Evolutionary conservation across 2,113 vertebrate species (phyloP).

Genomic region (Romanogobio albipinnatus): DNA sequence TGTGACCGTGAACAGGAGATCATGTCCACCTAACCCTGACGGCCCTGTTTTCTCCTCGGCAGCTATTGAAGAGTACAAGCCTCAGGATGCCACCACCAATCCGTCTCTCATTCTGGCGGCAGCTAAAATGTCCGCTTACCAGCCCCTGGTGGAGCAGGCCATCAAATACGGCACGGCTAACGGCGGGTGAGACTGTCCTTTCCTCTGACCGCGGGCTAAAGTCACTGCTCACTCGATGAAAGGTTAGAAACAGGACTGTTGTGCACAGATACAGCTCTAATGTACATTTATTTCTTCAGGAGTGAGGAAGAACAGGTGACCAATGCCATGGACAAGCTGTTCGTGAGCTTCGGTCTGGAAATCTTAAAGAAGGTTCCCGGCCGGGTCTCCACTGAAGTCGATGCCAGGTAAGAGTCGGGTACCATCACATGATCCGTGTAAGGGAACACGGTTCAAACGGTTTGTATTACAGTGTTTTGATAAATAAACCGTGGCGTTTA

Average conservation of each 20-base stretch:
- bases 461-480: too few species aligned
- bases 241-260: too few species aligned
- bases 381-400: constrained; percentile 96
- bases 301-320: constrained; percentile 87
- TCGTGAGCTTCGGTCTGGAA: constrained; percentile 91
- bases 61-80: constrained; percentile 97
- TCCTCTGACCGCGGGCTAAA: too few species aligned
- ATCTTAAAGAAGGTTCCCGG: constrained; percentile 96
- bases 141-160: constrained; percentile 87
- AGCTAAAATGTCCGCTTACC: constrained; percentile 91
- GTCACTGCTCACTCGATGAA: too few species aligned
- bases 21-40: not conserved
- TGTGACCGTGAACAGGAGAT: not conserved
- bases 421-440: too few species aligned
- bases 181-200: constrained; percentile 80
- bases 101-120: constrained; percentile 95
- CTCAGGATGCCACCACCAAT: constrained; percentile 97
- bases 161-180: constrained; percentile 85
- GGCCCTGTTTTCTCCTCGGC: constrained; percentile 4
- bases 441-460: too few species aligned
- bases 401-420: constrained; percentile 82
- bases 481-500: too few species aligned
- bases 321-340: constrained; percentile 91
- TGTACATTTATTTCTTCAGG: constrained; percentile 64
- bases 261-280: not conserved